phyloP scores from a whole-genome alignment of 2,888 invertebrate genomes.

The Drosophila rellima region DNA sequence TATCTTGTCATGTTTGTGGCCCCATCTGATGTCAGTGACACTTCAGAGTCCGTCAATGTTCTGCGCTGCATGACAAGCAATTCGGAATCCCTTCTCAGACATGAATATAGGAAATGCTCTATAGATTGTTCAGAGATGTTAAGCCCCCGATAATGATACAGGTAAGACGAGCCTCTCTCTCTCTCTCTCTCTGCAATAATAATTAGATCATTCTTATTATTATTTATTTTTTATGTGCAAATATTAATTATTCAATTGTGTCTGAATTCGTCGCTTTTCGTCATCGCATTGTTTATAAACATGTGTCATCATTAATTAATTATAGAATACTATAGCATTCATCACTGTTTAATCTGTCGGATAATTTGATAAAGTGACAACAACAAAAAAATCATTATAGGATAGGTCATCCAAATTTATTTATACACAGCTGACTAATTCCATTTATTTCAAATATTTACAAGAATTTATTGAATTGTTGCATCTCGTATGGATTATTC shows the following conservation, averaged over 20 bases:
- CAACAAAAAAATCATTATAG: slow-evolving; percentile 19
- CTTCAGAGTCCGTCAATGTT: slow-evolving; percentile 52
- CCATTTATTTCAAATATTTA: not conserved
- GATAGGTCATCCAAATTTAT: slow-evolving; percentile 37
- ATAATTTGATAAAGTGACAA: slow-evolving; percentile 37
- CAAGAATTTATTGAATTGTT: slow-evolving; percentile 20
- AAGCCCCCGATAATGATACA: slow-evolving; percentile 15
- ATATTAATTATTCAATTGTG: slow-evolving; percentile 51
- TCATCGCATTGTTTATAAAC: slow-evolving; percentile 47
- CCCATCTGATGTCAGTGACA: slow-evolving; percentile 79
- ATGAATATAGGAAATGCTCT: slow-evolving; percentile 44
- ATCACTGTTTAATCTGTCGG: slow-evolving; percentile 33
- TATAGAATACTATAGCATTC: slow-evolving; percentile 23
- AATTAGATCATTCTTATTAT: slow-evolving; percentile 50
- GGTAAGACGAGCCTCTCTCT: slow-evolving; percentile 21
- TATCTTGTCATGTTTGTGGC: slow-evolving; percentile 45
- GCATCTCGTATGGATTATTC: slow-evolving; percentile 1
- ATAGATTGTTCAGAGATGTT: slow-evolving; percentile 7
- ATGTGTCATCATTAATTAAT: slow-evolving; percentile 75
- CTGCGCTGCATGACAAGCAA: slow-evolving; percentile 64
- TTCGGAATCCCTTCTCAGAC: slow-evolving; percentile 35
- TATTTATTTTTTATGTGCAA: slow-evolving; percentile 34
- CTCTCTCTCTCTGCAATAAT: not conserved
- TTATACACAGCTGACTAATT: slow-evolving; percentile 32
- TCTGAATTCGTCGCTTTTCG: slow-evolving; percentile 36